Percentiles rank a stretch among this genome's conserved stretches.
Conservation (phyloP, 2,797 vertebrate species). For the Anabas testudineus region DNA sequence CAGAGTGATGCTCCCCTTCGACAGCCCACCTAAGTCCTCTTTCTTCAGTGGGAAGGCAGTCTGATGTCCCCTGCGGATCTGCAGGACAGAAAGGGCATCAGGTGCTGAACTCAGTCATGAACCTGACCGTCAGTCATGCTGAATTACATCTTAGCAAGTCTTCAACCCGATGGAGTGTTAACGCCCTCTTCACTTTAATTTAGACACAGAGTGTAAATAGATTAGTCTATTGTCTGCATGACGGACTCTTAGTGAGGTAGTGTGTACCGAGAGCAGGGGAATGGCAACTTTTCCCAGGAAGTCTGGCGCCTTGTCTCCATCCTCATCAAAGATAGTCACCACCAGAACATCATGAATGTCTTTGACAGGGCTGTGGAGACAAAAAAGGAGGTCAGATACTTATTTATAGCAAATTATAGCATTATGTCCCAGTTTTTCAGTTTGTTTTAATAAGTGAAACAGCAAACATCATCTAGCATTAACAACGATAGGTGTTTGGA, state of each 20-base stretch:
- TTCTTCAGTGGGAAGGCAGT: slow-evolving; percentile 89
- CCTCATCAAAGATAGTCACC: slow-evolving; percentile 96
- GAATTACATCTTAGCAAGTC: slow-evolving; percentile 65
- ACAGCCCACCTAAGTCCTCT: slow-evolving; percentile 90
- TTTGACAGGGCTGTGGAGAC: slow-evolving; percentile 89
- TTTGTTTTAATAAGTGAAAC: background rate
- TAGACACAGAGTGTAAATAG: slow-evolving; percentile 67
- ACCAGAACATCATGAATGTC: slow-evolving; percentile 94
- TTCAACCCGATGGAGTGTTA: slow-evolving; percentile 45
- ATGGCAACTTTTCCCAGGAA: slow-evolving; percentile 97
- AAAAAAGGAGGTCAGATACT: slow-evolving; percentile 36
- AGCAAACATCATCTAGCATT: background rate
- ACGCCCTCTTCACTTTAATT: slow-evolving; percentile 73
- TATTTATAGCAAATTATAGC: background rate
- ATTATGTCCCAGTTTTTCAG: background rate
- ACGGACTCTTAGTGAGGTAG: slow-evolving; percentile 38
- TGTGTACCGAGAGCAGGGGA: slow-evolving; percentile 92
- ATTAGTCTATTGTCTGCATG: slow-evolving; percentile 43
- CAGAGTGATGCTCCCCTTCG: slow-evolving; percentile 92
- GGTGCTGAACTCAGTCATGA: slow-evolving; percentile 64
- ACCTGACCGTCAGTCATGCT: slow-evolving; percentile 67
- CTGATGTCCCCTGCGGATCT: slow-evolving; percentile 91
- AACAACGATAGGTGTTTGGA: background rate
- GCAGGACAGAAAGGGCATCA: slow-evolving; percentile 66
- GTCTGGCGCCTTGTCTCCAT: slow-evolving; percentile 97